Evolutionary conservation across 2,797 vertebrate species (phyloP), one percentile per base, ranked within the genome.

Genomic region (Diglossa cyanea): DNA sequence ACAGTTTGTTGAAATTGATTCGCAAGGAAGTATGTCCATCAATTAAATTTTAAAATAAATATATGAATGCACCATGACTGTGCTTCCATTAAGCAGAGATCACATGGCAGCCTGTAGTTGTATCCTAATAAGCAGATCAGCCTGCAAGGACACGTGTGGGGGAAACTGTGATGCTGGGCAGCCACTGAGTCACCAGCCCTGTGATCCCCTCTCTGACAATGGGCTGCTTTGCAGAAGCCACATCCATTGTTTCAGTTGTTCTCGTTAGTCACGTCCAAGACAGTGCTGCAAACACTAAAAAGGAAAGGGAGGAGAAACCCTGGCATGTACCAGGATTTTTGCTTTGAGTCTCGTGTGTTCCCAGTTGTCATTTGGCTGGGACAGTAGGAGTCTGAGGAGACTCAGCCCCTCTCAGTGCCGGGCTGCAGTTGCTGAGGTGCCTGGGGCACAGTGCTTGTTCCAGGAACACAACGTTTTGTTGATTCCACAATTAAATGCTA

Each of bases 341-440:
- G 42, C 72, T 74, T 20, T 42, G 45, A 35, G n/a, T 63, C 45
- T 62, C 0, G 0, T 37, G 0, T 0, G 10, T 60, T 70, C 31
- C 40, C 73, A 58, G 73, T 35, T 55, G 75, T 48, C 0, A 0
- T 44, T 85, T 0, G 0, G 3, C n/a, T 65, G 61, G 48, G 62
- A 30, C 21, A 31, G 50, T 19, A 24, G 30, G 54, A 42, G 0
- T 0, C 66, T 31, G 66, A 62, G 51, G 42, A 51, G 58, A 25
- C 39, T 80, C 37, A 45, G 74, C 35, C 25, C 30, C 30, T 18
- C 55, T 48, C 2, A 0, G 57, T 61, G 80, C 58, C 0, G 0
- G 42, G 57, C 62, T 84, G 81, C 50, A 54, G 53, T 71, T 81
- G 51, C 72, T 63, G 68, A 61, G 45, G 31, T 95, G 92, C 88